Base-by-base conservation (phyloP, 2,888 invertebrate genomes). In the Notocelia uddmanniana region DNA sequence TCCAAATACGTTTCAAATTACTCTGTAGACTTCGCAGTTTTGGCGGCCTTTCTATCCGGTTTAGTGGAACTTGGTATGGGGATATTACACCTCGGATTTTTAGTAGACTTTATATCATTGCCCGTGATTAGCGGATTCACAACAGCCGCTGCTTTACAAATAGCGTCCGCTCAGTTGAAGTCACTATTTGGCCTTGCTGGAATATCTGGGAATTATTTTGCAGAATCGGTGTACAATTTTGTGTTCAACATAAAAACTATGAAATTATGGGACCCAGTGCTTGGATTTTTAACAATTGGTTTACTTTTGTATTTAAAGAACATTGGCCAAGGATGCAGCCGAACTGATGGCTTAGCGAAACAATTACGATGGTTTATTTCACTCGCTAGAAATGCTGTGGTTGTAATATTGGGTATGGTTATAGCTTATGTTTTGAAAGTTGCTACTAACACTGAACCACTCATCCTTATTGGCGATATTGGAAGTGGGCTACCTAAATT, bases 101-200 rank as follows among this genome's bases (percentile, higher is more conserved):
- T 98, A 15, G 95, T 98, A 19, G 96, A 97, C 81, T 98, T 98
- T 80, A 97, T 98, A 84, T 98, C 98, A 0, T 93, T 95, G 79
- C 97, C 98, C 0, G 97, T 98, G 0, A 97, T 97, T 13, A 95
- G 95, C 69, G 98, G 97, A 5, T 98, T 98, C 78, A 97, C 97
- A 0, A 95, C 96, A 9, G 97, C 97, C 0, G 98, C 98, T 0
- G 97, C 98, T 15, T 86, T 97, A 13, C 97, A 97, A 75, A 98
- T 98, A 75, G 97, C 96, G 13, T 95, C 96, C 15, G 95, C 97
- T 0, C 98, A 98, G 83, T 84, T 98, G 8, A 97, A 96, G 82
- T 93, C 95, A 23, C 90, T 97, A 15, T 94, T 97, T 60, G 97
- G 97, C 2, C 91, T 97, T 3, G 68, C 73, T 9, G 91, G 92